A percentile compares a stretch with the other conserved stretches of the same genome.
Conservation (phyloP, 2,797 vertebrate genomes). For the Schizothorax lantsangensis region DNA sequence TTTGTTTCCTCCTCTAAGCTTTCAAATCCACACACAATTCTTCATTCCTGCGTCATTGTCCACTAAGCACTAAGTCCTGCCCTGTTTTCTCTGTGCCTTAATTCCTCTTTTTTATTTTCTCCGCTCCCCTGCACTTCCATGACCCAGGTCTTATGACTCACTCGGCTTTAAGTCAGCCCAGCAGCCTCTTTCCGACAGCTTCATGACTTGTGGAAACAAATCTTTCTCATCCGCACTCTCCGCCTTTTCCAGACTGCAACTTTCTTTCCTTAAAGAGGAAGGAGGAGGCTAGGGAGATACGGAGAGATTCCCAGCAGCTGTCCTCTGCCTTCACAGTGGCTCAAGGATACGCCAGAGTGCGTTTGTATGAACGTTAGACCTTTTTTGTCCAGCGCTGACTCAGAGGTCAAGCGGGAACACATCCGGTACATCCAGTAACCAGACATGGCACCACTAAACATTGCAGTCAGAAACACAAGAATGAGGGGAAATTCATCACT, state of each 20-base stretch:
- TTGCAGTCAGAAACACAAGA: neutral
- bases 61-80: neutral
- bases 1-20: slow-evolving; percentile 11
- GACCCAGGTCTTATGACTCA: slow-evolving; percentile 65
- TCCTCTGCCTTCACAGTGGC: slow-evolving; percentile 53
- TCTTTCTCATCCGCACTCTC: slow-evolving; percentile 59
- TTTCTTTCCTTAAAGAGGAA: slow-evolving; percentile 54
- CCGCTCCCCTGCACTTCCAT: slow-evolving; percentile 18
- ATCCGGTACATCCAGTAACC: slow-evolving; percentile 9
- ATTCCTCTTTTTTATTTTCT: slow-evolving; percentile 19
- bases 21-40: slow-evolving; percentile 31
- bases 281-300: slow-evolving; percentile 35
- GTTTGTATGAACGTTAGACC: neutral
- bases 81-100: slow-evolving; percentile 4
- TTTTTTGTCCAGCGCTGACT: slow-evolving; percentile 14
- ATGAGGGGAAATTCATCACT: neutral
- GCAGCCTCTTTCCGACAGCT: slow-evolving; percentile 62
- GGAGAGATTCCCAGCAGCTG: slow-evolving; percentile 62
- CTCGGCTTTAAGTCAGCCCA: slow-evolving; percentile 63
- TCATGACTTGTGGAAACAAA: slow-evolving; percentile 65
- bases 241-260: slow-evolving; percentile 60
- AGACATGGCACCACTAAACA: neutral
- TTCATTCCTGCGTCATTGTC: slow-evolving; percentile 27
- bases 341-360: slow-evolving; percentile 52
- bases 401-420: slow-evolving; percentile 54